These are phyloP conservation scores for Sebastes minor DNA, from an alignment of 2,797 vertebrate species.

Conservation along the genomic window DNA sequence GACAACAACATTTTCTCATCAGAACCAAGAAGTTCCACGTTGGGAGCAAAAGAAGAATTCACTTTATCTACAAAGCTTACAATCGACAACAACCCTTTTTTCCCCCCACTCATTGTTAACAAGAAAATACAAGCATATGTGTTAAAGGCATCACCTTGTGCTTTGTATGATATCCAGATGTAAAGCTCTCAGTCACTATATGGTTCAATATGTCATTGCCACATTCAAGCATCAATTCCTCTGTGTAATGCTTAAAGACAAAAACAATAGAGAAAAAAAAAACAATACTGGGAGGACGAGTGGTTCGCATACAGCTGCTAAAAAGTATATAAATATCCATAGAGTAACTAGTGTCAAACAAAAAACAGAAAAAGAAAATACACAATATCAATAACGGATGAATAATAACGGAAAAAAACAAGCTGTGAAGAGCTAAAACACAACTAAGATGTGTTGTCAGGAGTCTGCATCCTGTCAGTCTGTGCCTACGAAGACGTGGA, in stretches of 20 bases:
- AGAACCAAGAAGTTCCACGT: slow-evolving; percentile 55
- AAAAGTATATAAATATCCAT: slow-evolving; percentile 46
- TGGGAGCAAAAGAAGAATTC: slow-evolving; percentile 36
- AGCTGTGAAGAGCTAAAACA: background rate
- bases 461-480: slow-evolving; percentile 28
- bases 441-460: slow-evolving; percentile 14
- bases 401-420: slow-evolving; percentile 26
- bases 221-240: slow-evolving; percentile 31
- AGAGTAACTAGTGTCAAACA: slow-evolving; percentile 44
- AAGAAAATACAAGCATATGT: slow-evolving; percentile 48
- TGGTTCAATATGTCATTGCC: slow-evolving; percentile 21
- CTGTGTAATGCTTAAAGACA: slow-evolving; percentile 24
- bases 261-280: slow-evolving; percentile 7
- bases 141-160: slow-evolving; percentile 68
- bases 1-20: slow-evolving; percentile 52
- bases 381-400: slow-evolving; percentile 39
- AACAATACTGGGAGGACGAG: background rate
- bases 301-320: slow-evolving; percentile 35
- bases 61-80: slow-evolving; percentile 60
- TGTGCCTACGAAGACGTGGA: slow-evolving; percentile 7
- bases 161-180: slow-evolving; percentile 48
- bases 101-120: slow-evolving; percentile 17
- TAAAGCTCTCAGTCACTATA: slow-evolving; percentile 60
- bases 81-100: slow-evolving; percentile 42
- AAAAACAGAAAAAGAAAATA: slow-evolving; percentile 18